Evolutionary conservation across 2,113 vertebrate species (phyloP), one percentile per base, ranked within the genome.

Genomic region (Piaya cayana): DNA sequence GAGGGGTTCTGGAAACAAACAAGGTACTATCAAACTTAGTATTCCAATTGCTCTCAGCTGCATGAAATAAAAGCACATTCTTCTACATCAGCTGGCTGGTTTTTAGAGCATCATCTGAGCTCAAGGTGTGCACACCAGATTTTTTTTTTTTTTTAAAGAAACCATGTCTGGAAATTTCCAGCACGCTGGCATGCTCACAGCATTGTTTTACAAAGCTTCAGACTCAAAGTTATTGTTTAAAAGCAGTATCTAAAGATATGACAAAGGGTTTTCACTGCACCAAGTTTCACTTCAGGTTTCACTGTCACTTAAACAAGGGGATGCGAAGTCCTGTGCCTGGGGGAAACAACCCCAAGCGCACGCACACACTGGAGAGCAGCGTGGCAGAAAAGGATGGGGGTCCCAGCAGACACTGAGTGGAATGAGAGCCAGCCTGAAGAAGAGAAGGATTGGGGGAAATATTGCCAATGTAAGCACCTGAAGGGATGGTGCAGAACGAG

Each of bases 361-460:
- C 19, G 27, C 0, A 36, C 27, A 13, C 9, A 5, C 18, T 14
- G 34, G 49, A 27, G 34, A n/a, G 42, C 6, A 7, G 32, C 19
- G 37, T 18, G 15, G 30, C 47, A 49, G 34, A 12, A 42, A 36
- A 42, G 21, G 26, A 27, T 15, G 14, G 8, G 13, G 27, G 12
- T 21, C 26, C 45, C 20, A 47, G 6, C 8, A 34, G 69, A 36
- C 55, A 27, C 5, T 1, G 2, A 59, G 37, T 6, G 23, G 32
- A 56, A 43, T 1, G 1, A 2, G 26, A 49, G 34, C 7, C 62
- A 62, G 23, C 12, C 14, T n/a, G 27, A 18, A 23, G n/a, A 72
- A 59, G 12, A 49, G 14, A 68, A 55, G 50, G 39, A 55, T 26
- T 0, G 0, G 15, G 12, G 5, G 14, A 12, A 39, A 69, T n/a